Percentiles rank a stretch among this genome's conserved stretches.
Conservation (phyloP, 2,113 vertebrate genomes). For the Mohoua ochrocephala region DNA sequence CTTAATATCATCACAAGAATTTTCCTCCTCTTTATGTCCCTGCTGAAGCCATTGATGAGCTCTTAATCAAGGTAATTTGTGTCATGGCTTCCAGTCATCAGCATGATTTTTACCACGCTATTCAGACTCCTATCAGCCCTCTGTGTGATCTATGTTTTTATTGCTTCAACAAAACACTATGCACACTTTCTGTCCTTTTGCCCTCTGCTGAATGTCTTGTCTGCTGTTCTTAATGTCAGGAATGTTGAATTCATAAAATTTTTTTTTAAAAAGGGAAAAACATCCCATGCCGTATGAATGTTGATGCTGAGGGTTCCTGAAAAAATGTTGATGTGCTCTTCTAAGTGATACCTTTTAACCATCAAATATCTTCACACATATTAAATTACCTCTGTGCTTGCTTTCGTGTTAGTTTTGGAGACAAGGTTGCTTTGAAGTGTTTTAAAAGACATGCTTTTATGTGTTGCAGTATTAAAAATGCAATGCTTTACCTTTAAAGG, state of each 20-base stretch:
- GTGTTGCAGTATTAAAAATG: background rate
- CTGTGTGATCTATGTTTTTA: background rate
- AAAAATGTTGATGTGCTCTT: background rate
- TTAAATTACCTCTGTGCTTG: background rate
- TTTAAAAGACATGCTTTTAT: background rate
- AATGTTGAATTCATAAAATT: background rate
- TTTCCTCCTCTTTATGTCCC: background rate
- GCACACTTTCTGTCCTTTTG: background rate
- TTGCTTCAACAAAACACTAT: background rate
- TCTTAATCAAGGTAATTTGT: background rate
- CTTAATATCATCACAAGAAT: background rate
- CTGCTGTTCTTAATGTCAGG: background rate
- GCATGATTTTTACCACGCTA: accelerated
- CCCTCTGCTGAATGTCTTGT: background rate
- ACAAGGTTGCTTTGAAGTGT: background rate
- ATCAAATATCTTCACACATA: background rate
- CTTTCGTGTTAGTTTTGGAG: background rate
- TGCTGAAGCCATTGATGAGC: background rate
- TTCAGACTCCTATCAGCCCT: background rate
- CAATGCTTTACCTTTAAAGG: background rate
- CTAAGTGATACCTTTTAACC: background rate
- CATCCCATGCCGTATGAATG: background rate
- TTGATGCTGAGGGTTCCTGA: background rate
- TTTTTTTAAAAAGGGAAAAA: background rate
- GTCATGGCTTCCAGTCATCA: background rate